Percentiles rank a stretch among this genome's conserved stretches.
Conservation (phyloP, 2,113 vertebrate genomes). For the Lepus timidus region DNA sequence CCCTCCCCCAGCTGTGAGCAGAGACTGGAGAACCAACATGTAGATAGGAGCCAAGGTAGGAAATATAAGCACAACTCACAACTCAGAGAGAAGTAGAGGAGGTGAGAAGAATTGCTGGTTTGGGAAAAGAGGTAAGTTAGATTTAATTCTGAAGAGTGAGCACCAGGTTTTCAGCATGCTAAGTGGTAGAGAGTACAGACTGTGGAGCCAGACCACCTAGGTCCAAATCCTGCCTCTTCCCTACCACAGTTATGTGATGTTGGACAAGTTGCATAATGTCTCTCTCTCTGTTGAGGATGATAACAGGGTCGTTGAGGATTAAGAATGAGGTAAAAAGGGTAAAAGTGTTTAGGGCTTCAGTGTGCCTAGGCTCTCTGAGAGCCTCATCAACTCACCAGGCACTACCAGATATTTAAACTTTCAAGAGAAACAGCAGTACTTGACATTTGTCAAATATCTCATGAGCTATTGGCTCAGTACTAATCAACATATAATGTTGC, state of each 20-base stretch:
- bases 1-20: neutral
- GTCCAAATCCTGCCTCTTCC: neutral
- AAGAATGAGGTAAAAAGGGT: neutral
- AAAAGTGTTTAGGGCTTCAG: neutral
- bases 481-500: neutral
- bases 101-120: neutral
- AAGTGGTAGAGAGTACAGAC: neutral
- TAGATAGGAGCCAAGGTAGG: too few relatives aligned
- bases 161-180: neutral
- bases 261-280: too few relatives aligned
- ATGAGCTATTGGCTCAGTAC: neutral
- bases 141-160: neutral
- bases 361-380: neutral
- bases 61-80: too few relatives aligned
- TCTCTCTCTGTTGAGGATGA: neutral
- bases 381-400: neutral
- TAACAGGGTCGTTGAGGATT: neutral
- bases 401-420: neutral
- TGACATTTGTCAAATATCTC: neutral
- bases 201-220: neutral
- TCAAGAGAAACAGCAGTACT: neutral
- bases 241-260: neutral
- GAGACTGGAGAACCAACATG: neutral
- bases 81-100: neutral
- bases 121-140: neutral